A percentile compares a stretch with the other conserved stretches of the same genome.
Evolutionary conservation across 2,888 invertebrate species (phyloP).

Genomic region (Matsumyia berberina): DNA sequence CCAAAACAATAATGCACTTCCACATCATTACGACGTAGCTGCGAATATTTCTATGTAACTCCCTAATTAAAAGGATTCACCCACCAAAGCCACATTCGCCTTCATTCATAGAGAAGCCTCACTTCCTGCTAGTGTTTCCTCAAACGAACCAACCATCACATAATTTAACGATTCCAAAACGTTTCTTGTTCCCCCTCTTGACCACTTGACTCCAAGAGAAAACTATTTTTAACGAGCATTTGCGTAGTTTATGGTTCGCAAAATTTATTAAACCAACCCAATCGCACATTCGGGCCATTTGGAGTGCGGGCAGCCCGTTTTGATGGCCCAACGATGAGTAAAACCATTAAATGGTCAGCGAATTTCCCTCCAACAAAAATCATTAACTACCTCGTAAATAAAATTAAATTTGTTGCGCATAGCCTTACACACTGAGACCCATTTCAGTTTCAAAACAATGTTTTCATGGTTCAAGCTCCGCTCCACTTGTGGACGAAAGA

Average conservation of each 20-base stretch:
- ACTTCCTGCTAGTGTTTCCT: constrained; percentile 1
- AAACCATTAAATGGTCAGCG: constrained; percentile 23
- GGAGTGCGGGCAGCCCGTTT: not conserved
- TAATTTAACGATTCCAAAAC: constrained; percentile 3
- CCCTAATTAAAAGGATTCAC: no score
- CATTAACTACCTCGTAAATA: constrained; percentile 60
- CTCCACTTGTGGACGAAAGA: no score
- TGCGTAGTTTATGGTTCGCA: constrained; percentile 60
- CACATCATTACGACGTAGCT: no score
- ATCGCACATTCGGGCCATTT: not conserved
- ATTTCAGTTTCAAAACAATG: constrained; percentile 49
- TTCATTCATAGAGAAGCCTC: no score
- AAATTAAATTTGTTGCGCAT: constrained; percentile 33
- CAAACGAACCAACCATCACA: constrained; percentile 6
- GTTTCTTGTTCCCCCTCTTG: not conserved
- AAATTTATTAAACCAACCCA: constrained; percentile 51
- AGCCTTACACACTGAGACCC: constrained; percentile 6
- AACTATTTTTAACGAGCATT: constrained; percentile 38
- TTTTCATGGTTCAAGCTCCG: constrained; percentile 64
- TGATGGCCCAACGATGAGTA: constrained; percentile 3
- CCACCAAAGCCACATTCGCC: no score
- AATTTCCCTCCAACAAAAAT: constrained; percentile 34
- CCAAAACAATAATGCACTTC: no score
- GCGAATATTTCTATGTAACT: no score
- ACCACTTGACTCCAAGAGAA: constrained; percentile 23